Evolutionary conservation across 2,113 vertebrate species (phyloP).

Genomic region (Micronycteris hirsuta): DNA sequence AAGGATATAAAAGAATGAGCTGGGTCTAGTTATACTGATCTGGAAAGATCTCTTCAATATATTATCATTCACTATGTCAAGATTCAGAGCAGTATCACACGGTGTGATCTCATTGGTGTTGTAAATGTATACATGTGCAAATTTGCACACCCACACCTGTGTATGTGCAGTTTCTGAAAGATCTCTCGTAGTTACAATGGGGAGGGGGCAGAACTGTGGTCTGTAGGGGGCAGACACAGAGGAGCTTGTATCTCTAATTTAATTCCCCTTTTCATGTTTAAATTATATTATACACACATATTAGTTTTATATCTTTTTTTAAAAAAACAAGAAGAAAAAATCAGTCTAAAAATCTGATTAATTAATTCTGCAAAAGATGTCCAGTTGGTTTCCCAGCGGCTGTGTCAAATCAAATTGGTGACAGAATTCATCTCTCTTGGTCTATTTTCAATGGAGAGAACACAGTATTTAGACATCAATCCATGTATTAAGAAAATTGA

Average conservation of each 20-base stretch:
- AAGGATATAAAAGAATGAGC: not conserved
- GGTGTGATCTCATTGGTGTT: too few relatives aligned
- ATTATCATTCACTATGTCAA: not conserved
- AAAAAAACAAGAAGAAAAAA: not conserved
- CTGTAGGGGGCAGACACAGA: not conserved
- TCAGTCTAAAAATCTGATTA: not conserved
- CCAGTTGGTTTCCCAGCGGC: not conserved
- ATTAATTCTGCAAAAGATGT: not conserved
- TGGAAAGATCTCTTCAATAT: not conserved
- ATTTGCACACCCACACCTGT: not conserved
- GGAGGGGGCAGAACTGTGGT: not conserved
- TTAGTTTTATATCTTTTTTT: not conserved
- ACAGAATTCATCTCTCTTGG: not conserved
- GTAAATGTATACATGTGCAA: not conserved
- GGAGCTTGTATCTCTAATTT: not conserved
- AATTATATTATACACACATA: not conserved
- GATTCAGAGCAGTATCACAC: not conserved
- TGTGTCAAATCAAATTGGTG: not conserved
- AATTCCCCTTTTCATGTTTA: not conserved
- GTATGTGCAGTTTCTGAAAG: not conserved
- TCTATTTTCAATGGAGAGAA: not conserved
- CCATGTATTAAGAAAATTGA: not conserved
- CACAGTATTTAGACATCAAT: not conserved
- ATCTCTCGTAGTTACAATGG: not conserved
- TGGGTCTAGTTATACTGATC: not conserved